Conservation (phyloP, 2,888 invertebrate species). For the Hesperia comma region DNA sequence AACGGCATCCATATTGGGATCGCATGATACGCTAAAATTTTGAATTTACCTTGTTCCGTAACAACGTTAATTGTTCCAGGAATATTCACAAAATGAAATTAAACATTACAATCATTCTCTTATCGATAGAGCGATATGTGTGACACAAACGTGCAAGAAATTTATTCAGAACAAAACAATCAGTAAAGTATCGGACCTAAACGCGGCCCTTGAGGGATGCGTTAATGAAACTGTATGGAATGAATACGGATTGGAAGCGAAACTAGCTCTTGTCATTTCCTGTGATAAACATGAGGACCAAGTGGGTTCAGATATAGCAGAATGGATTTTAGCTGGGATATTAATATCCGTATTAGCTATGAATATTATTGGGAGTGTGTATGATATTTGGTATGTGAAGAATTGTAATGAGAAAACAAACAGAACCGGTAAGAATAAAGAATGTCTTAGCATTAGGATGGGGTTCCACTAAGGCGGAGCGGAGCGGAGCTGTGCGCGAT, state of each 20-base stretch:
- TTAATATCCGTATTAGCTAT: slow-evolving; percentile 2
- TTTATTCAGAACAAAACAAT: slow-evolving; percentile 22
- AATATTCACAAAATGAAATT: slow-evolving; percentile 38
- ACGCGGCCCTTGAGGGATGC: slow-evolving; percentile 39
- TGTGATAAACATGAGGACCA: slow-evolving; percentile 26
- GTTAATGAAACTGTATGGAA: slow-evolving; percentile 36
- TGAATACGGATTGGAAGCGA: slow-evolving; percentile 38
- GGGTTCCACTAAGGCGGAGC: too few relatives aligned
- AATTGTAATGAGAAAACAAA: neutral
- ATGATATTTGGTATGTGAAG: slow-evolving; percentile 20
- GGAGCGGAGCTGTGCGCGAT: too few relatives aligned
- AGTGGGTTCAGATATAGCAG: slow-evolving; percentile 1
- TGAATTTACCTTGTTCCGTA: neutral
- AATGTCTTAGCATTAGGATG: neutral
- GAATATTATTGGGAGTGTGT: slow-evolving; percentile 35
- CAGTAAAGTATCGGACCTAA: slow-evolving; percentile 27
- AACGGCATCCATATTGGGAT: too few relatives aligned
- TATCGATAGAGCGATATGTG: slow-evolving; percentile 42
- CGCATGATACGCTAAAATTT: too few relatives aligned
- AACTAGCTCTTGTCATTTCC: slow-evolving; percentile 18
- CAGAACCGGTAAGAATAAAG: slow-evolving; percentile 15
- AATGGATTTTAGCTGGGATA: slow-evolving; percentile 27
- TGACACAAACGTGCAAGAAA: slow-evolving; percentile 36
- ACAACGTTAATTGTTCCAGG: slow-evolving; percentile 34
- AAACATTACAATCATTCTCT: slow-evolving; percentile 41